Evolutionary conservation across 2,113 vertebrate genomes (phyloP).

Genomic region (Vulpes vulpes): DNA sequence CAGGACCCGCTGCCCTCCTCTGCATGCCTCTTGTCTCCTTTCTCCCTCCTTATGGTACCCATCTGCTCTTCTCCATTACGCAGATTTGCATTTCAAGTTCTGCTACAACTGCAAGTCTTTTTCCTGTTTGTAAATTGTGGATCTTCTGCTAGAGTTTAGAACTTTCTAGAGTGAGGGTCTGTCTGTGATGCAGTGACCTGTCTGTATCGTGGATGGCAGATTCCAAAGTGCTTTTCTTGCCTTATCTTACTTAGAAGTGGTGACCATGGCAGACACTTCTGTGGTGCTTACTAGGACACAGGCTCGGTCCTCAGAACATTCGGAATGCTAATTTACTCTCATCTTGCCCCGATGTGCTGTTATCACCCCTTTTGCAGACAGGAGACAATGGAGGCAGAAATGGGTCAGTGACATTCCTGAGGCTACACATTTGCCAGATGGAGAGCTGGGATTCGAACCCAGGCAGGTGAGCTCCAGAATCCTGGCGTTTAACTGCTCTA

Average conservation of each 20-base stretch:
- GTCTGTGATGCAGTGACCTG: background rate
- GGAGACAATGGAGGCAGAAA: background rate
- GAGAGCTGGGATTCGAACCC: background rate
- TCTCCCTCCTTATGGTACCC: background rate
- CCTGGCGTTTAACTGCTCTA: background rate
- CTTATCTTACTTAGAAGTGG: background rate
- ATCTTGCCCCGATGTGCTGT: too few species aligned
- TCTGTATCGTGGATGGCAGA: background rate
- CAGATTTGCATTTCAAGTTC: background rate
- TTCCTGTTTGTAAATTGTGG: background rate
- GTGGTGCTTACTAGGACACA: background rate
- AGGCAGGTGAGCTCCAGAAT: background rate
- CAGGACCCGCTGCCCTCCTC: background rate
- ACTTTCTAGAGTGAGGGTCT: background rate
- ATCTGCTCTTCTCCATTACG: background rate
- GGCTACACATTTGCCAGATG: background rate
- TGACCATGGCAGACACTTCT: background rate
- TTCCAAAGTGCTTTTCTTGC: background rate
- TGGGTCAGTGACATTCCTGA: background rate
- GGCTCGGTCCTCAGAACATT: background rate
- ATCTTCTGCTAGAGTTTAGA: background rate
- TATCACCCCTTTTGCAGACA: rapidly evolving
- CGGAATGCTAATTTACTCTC: rapidly evolving
- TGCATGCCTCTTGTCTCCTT: background rate
- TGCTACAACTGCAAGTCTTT: background rate